These are phyloP conservation scores for Bombylius major DNA, from an alignment of 2,888 invertebrate genomes.

Conservation along the genomic window DNA sequence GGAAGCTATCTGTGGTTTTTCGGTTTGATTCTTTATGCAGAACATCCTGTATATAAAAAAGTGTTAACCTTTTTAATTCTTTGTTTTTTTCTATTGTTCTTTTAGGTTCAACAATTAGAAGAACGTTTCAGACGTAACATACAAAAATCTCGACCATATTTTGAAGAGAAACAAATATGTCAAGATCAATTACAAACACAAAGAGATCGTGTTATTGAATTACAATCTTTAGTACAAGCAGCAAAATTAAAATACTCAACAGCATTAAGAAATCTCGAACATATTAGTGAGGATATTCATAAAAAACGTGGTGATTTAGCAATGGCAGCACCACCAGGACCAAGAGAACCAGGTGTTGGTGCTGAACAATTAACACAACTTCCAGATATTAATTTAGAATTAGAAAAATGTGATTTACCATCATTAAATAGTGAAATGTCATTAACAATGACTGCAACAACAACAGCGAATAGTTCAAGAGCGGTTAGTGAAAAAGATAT, in stretches of 20 bases:
- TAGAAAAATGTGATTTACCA: conserved; percentile 45
- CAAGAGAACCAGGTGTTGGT: conserved; percentile 59
- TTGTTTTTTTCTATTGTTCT: conserved; percentile 6
- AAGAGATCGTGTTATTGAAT: conserved; percentile 66
- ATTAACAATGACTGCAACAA: conserved; percentile 39
- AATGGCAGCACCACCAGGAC: conserved; percentile 29
- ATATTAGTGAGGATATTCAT: conserved; percentile 87
- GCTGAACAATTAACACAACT: conserved; percentile 46
- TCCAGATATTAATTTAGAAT: conserved; percentile 42
- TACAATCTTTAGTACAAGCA: conserved; percentile 58
- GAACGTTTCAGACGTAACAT: conserved; percentile 72
- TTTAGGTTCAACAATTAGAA: conserved; percentile 61
- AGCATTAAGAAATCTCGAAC: conserved; percentile 71
- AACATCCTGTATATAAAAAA: too few relatives aligned
- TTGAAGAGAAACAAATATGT: conserved; percentile 78
- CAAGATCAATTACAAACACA: conserved; percentile 76
- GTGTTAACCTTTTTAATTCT: background rate
- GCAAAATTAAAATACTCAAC: conserved; percentile 72
- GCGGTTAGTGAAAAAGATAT: conserved; percentile 39
- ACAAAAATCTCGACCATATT: conserved; percentile 77
- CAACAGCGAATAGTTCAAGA: conserved; percentile 30
- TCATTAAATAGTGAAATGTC: conserved; percentile 42
- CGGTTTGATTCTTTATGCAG: too few relatives aligned
- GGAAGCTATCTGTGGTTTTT: too few relatives aligned
- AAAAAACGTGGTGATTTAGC: conserved; percentile 32